phyloP scores from a whole-genome alignment of 2,888 invertebrate species.

The Gymnosoma rotundatum region DNA sequence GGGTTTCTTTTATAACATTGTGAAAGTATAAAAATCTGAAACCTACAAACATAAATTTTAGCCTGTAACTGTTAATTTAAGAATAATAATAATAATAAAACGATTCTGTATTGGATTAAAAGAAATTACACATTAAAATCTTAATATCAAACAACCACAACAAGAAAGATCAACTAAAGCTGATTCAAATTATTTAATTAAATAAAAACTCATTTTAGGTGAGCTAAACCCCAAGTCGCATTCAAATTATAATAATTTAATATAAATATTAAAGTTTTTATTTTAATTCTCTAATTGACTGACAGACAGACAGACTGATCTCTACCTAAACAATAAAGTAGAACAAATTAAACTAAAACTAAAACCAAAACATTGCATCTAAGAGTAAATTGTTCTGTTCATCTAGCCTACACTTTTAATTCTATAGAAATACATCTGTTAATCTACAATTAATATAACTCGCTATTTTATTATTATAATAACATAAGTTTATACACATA shows the following conservation, averaged over 20 bases:
- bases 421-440: no score
- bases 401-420: no score
- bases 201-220: conserved; percentile 76
- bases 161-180: conserved; percentile 57
- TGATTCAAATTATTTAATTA: conserved; percentile 68
- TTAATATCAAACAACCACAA: conserved; percentile 53
- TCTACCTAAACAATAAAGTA: no score
- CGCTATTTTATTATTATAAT: no score
- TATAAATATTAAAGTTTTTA: not conserved
- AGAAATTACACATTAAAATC: conserved; percentile 31
- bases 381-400: no score
- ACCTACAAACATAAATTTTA: conserved; percentile 68
- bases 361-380: no score
- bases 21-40: conserved; percentile 63
- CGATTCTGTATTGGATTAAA: conserved; percentile 62
- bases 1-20: conserved; percentile 71
- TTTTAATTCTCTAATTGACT: not conserved
- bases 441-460: no score
- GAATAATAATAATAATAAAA: conserved; percentile 72
- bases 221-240: conserved; percentile 82
- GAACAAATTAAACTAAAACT: no score
- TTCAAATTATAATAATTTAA: conserved; percentile 10
- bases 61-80: conserved; percentile 69
- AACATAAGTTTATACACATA: no score
- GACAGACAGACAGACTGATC: no score